A percentile compares a stretch with the other conserved stretches of the same genome.
Conservation (phyloP, 2,797 vertebrate genomes). For the Darevskia nairensis region DNA sequence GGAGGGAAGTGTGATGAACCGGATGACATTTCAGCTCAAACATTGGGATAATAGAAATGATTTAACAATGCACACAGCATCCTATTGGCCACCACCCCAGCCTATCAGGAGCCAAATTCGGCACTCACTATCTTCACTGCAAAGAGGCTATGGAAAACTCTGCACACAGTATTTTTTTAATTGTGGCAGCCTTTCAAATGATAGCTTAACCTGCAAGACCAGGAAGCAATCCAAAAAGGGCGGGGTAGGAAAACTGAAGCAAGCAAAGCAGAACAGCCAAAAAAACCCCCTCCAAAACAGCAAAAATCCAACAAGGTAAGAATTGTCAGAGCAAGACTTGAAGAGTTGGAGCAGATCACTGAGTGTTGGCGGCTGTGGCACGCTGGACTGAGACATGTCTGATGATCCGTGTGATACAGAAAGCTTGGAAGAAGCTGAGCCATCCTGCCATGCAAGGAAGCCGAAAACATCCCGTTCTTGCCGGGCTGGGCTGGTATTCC, state of each 20-base stretch:
- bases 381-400: background rate
- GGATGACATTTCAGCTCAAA: background rate
- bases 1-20: background rate
- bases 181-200: conserved; percentile 18
- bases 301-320: background rate
- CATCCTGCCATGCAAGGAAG: background rate
- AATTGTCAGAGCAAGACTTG: background rate
- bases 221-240: conserved; percentile 4
- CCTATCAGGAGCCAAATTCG: conserved; percentile 13
- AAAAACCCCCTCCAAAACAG: background rate
- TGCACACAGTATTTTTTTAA: background rate
- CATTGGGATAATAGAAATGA: conserved; percentile 1
- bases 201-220: background rate
- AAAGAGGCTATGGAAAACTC: conserved; percentile 10
- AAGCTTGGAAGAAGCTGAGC: background rate
- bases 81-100: conserved; percentile 11
- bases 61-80: conserved; percentile 12
- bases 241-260: background rate
- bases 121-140: background rate
- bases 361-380: background rate
- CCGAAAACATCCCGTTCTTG: conserved; percentile 59
- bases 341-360: background rate
- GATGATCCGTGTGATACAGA: background rate
- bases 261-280: background rate
- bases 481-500: conserved; percentile 79